Base-by-base conservation (phyloP, 2,797 vertebrate genomes). In the Erpetoichthys calabaricus region DNA sequence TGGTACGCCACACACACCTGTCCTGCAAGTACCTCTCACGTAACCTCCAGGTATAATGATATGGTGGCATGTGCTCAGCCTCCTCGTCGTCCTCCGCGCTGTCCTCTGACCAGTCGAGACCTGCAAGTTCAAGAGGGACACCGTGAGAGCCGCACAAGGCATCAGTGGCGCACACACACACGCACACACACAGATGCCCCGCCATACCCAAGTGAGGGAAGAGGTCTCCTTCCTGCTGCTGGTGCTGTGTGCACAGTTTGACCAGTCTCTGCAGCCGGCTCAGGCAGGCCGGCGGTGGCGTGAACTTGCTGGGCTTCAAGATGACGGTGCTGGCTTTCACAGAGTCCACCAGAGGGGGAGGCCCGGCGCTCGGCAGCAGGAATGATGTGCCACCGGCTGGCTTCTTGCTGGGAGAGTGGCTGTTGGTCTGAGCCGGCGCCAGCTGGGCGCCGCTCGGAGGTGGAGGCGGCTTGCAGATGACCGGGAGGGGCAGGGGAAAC, bases 61-160 rank as follows among this genome's bases (percentile, higher is more conserved):
- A 88, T 47, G 86, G 87, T 47, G 86, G 82, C 58, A 84, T 78
- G 69, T 84, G 81, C 66, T 92, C 90, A 5, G 80, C 80, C 70
- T 89, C 86, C 54, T 89, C 88, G 43, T 84, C 78, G 6, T 95
- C 90, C 64, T 94, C 91, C 65, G 87, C 88, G 59, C 96, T 98
- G 73, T 98, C 95, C 77, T 99, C 96, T 63, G 96, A 99, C 96
- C 96, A 99, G 77, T 99, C 96, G 80, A 99, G 71, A 63, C 95
- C 96, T 98, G 74, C 43, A 67, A 71, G 50, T 25, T 25, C 25
- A 25, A 25, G 25, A 25, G 25, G 55, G 46, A 56, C 25, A 44
- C 51, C 43, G 45, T 51, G 49, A 58, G 45, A 25, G 25, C 1
- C 25, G 25, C 25, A 25, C 25, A 25, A 25, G 25, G 25, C 25